Evolutionary conservation across 1,140 invertebrate species (phyloP), one percentile per base, ranked within the genome.

Genomic region (Harpegnathos saltator): DNA sequence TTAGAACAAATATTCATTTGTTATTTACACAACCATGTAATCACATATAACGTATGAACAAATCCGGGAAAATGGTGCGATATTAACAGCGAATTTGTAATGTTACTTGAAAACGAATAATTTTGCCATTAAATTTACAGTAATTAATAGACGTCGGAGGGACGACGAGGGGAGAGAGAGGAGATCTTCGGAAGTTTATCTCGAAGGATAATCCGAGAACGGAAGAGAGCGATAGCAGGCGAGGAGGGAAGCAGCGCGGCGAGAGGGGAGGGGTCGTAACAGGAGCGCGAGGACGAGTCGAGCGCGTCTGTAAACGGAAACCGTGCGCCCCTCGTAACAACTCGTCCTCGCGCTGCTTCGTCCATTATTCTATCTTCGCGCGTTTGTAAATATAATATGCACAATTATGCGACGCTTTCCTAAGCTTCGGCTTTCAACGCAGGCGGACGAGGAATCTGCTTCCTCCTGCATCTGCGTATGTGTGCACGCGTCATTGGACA

Each of bases 311-410:
- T 85, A 86, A 88, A 85, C 69, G 71, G 62, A 82, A 63, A 72
- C 81, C 58, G 29, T 75, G 33, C 71, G 74, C 66, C n/a, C n/a
- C 24, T 66, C 24, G 26, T 0, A 22, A 14, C 56, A 44, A 44
- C 22, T 3, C 19, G 11, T 58, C 19, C 19, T 19, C 33, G 50
- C 19, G 17, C 69, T 73, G 38, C 38, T 73, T 74, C 65, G 66
- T 84, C 61, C 54, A 81, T 88, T 88, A 86, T 84, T 86, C 85
- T 50, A 84, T 88, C 26, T 59, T 33, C 24, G 4, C 44, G 29
- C 68, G 44, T 59, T 63, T 59, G 68, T 58, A 66, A 71, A 52
- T 80, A 80, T 61, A 81, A 68, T 73, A 38, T 26, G 29, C 48
- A n/a, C 75, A 48, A 84, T 54, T 80, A 62, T 71, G 24, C 65